phyloP scores from a whole-genome alignment of 2,797 vertebrate genomes.

The Pachyuromys duprasi region DNA sequence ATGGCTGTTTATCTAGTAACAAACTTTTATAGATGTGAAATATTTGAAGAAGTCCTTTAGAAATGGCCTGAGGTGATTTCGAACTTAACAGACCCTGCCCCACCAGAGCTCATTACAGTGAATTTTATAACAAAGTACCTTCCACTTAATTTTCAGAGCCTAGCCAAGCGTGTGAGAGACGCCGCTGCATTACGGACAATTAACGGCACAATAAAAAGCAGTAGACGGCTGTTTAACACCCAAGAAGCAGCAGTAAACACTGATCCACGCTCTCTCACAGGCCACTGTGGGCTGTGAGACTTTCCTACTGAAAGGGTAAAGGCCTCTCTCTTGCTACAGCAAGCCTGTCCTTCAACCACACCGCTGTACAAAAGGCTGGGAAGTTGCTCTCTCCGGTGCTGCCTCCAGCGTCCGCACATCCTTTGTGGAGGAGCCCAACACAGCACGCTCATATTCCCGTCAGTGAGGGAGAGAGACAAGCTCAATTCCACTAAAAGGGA shows the following conservation, averaged over 20 bases:
- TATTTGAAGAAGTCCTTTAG: conserved; percentile 89
- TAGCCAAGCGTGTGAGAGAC: conserved; percentile 91
- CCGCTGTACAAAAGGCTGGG: conserved; percentile 76
- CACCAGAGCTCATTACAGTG: conserved; percentile 95
- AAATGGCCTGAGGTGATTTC: conserved; percentile 94
- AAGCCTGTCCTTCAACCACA: conserved; percentile 81
- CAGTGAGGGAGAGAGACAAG: conserved; percentile 74
- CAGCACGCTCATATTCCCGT: conserved; percentile 82
- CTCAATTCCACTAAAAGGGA: conserved; percentile 81
- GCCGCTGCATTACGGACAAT: conserved; percentile 93
- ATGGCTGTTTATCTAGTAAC: conserved; percentile 88
- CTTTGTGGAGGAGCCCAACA: conserved; percentile 80
- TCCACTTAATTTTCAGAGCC: conserved; percentile 93
- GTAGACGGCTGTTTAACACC: conserved; percentile 90
- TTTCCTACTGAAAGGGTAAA: conserved; percentile 69
- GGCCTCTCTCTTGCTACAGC: conserved; percentile 26
- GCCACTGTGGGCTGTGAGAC: conserved; percentile 78
- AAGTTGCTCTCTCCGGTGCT: conserved; percentile 86
- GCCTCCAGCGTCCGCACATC: conserved; percentile 82
- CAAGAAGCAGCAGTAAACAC: conserved; percentile 90
- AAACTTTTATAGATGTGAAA: conserved; percentile 91
- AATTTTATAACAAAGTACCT: conserved; percentile 95
- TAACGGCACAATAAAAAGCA: conserved; percentile 94
- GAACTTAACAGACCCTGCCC: conserved; percentile 94
- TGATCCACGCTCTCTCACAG: conserved; percentile 84